Conservation (phyloP, 2,888 invertebrate species). For the Invenusta paracnida region DNA sequence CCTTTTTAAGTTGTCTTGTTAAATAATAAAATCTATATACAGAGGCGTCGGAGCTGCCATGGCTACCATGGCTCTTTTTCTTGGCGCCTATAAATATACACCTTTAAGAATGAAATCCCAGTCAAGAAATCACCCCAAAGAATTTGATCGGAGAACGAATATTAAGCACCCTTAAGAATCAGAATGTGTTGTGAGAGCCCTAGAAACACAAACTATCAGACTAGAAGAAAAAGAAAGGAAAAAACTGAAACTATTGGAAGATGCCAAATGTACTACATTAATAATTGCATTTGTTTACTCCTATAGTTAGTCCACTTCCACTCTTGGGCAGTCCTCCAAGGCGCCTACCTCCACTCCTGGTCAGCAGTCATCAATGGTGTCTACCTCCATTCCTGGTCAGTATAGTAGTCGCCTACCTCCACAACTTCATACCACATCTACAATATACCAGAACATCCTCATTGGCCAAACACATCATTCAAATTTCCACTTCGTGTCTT, state of each 20-base stretch:
- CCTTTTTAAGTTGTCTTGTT: too few species aligned
- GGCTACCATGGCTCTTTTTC: too few species aligned
- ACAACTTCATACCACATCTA: not conserved
- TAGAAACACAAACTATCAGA: not conserved
- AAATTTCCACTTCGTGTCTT: not conserved
- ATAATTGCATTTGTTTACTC: slow-evolving; percentile 1
- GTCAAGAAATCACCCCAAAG: too few species aligned
- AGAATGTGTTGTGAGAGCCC: too few species aligned
- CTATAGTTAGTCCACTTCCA: not conserved
- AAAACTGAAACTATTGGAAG: slow-evolving; percentile 2
- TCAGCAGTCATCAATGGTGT: slow-evolving; percentile 13
- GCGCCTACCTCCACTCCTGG: not conserved
- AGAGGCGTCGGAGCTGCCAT: too few species aligned
- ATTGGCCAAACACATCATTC: not conserved
- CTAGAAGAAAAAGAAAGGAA: not conserved
- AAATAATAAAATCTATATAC: too few species aligned
- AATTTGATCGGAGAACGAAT: too few species aligned
- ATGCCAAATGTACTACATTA: slow-evolving; percentile 11
- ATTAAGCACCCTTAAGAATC: too few species aligned
- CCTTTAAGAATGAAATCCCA: too few species aligned
- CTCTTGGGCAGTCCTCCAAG: slow-evolving; percentile 23
- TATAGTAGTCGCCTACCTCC: not conserved
- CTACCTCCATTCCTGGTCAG: slow-evolving; percentile 1
- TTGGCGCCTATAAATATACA: too few species aligned
- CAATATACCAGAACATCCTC: not conserved